Base-by-base conservation (phyloP, 2,113 vertebrate genomes). In the Cyrtonyx montezumae region DNA sequence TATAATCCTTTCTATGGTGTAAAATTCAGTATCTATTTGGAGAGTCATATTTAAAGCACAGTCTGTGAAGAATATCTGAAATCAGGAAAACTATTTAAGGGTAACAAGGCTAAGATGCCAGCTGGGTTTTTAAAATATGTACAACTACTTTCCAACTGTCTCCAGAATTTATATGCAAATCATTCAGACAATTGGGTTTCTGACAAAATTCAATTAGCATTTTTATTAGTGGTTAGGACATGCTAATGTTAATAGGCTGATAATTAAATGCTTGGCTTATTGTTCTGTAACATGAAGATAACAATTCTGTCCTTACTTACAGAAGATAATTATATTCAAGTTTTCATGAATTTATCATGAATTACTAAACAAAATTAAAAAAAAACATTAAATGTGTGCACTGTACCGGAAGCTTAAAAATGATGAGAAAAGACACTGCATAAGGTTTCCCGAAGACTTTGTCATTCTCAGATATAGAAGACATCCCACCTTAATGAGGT, bases 181-280 rank as follows among this genome's bases (percentile, higher is more conserved):
- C 74, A 73, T 28, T 92, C 21, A 94, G 61, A 94, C 82, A 82
- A 91, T 7, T 61, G 34, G 32, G 71, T 91, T 82, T 92, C 69
- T 67, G 87, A 90, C 32, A 88, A 91, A 84, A 79, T 78, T 71
- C 21, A 48, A 37, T 42, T 70, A 61, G 8, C 32, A 53, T 17
- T 82, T 82, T 10, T 82, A 59, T 83, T 82, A 62, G 36, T 66
- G 45, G 81, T 45, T 78, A 95, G 34, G 51, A 16, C 37, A 45
- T 66, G 67, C 83, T 93, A 89, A 84, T 94, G 94, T 93, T 87
- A 91, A 83, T 97, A 32, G 84, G 61, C 20, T 93, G 59, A 93
- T 95, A 96, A 95, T 96, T 94, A 94, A 94, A 94, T 26, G 42
- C 14, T 94, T 59, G 40, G 8, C 25, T 95, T 92, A 92, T 65